Base-by-base conservation (phyloP, 2,888 invertebrate species). In the Chorisops tibialis region DNA sequence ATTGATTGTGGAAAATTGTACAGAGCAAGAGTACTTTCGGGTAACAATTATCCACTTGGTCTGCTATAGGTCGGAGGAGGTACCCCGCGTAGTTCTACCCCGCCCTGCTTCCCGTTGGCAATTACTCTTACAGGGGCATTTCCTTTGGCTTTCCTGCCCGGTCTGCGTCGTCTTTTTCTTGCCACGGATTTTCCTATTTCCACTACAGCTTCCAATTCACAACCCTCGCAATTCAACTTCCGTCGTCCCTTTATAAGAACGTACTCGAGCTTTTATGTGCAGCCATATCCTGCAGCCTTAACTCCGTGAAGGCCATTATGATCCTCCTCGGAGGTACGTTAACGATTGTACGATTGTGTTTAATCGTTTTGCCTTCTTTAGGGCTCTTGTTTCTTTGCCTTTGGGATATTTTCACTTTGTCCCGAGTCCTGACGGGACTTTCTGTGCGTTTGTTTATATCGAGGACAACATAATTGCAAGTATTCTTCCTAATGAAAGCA, bases 21-120 rank as follows among this genome's bases (percentile, higher is more conserved):
- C 59, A 62, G 30, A 56, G 39, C 65, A 61, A 59, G 60, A 60
- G 61, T 61, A 66, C 65, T 63, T 64, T 62, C 62, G 61, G 64
- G 66, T 67, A 43, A 66, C 66, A 67, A 68, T 68, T 67, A 67
- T 66, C 62, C 67, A 66, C 67, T 68, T 64, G 60, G 58, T 47
- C 48, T 64, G 35, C 41, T 65, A 65, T 65, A 59, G 59, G 64
- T 50, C 56, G 2, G 21, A 48, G 21, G 7, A 50, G 35, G 9
- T 4, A 18, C 7, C n/a, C n/a, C 49, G 35, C 16, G 30, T 21
- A 21, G 22, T 21, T 54, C 60, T 56, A 48, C 35, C 35, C 56
- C 63, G 59, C 54, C 60, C 43, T 35, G 52, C 39, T 54, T 11
- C 43, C 43, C 45, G 56, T 24, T 56, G 16, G 43, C 66, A 62